Evolutionary conservation across 1,140 invertebrate species (phyloP), one percentile per base, ranked within the genome.

Genomic region (Bombus confusus): DNA sequence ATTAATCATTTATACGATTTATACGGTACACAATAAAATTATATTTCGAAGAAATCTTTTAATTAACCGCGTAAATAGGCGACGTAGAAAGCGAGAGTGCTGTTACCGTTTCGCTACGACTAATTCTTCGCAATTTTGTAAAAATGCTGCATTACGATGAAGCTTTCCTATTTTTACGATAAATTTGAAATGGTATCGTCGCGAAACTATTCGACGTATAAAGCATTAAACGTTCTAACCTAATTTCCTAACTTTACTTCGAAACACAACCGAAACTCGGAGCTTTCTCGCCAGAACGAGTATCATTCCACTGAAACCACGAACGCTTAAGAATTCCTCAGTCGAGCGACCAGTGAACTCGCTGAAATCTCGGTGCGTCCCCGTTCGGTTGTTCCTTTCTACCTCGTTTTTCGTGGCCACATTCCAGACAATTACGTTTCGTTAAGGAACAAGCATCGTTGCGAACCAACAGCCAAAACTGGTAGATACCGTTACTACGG

Each of bases 401-500:
- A 57, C 43, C n/a, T 31, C n/a, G 28, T 57, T 41, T 66, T n/a
- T 31, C 28, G n/a, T 72, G 57, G 28, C 78, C 69, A 81, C 59
- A 68, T 81, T 81, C 78, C 79, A n/a, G 18, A 22, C 31, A 39
- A 64, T 85, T 62, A 72, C 39, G 73, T 69, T 86, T 87, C 77
- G 73, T 85, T 88, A 81, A 78, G 41, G 41, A 73, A 74, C 39
- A 78, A 86, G 28, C 64, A 57, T 34, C 25, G 25, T 22, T 52
- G 62, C 34, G 43, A 62, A 78, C 28, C 62, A 74, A 80, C 84
- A 34, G 37, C 59, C 85, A 47, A 90, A 90, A 89, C 87, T 77
- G 85, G 85, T 81, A 87, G 76, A 64, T 90, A 90, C 87, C 88
- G 88, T 90, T 89, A 81, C 62, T 4, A n/a, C 28, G 10, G 3